These are phyloP conservation scores for Leptinotarsa texana DNA, from an alignment of 1,140 invertebrate genomes.

Conservation along the genomic window DNA sequence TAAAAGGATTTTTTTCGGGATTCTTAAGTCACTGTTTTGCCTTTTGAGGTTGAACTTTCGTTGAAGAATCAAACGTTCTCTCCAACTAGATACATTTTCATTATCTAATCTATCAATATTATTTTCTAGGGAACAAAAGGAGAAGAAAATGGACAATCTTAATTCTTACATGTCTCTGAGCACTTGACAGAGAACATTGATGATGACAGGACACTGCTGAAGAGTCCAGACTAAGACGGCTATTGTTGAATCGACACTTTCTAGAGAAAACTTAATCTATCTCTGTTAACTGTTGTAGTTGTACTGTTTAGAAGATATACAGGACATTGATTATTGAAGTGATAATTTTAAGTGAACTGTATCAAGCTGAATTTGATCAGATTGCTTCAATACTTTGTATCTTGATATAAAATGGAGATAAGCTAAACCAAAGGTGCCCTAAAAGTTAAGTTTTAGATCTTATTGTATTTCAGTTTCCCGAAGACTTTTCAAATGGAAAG, in stretches of 20 bases:
- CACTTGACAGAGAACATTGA: constrained; percentile 53
- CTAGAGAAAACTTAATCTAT: constrained; percentile 40
- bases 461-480: constrained; percentile 23
- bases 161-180: constrained; percentile 57
- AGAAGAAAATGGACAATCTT: constrained; percentile 73
- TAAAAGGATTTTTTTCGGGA: too few relatives aligned
- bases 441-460: constrained; percentile 56
- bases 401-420: constrained; percentile 48
- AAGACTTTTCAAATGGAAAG: not conserved
- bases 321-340: constrained; percentile 40
- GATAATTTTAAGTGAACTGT: not conserved
- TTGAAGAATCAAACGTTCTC: too few relatives aligned
- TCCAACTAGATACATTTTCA: too few relatives aligned
- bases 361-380: constrained; percentile 5
- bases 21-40: too few relatives aligned
- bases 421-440: constrained; percentile 60
- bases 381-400: constrained; percentile 35
- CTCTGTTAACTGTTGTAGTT: constrained; percentile 51
- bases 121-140: constrained; percentile 66
- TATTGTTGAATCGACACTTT: constrained; percentile 23
- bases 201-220: constrained; percentile 49
- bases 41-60: too few relatives aligned
- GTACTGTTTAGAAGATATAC: constrained; percentile 44
- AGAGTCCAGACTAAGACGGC: constrained; percentile 32
- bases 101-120: not conserved